phyloP scores from a whole-genome alignment of 2,888 invertebrate species.

The Synanthedon formicaeformis region DNA sequence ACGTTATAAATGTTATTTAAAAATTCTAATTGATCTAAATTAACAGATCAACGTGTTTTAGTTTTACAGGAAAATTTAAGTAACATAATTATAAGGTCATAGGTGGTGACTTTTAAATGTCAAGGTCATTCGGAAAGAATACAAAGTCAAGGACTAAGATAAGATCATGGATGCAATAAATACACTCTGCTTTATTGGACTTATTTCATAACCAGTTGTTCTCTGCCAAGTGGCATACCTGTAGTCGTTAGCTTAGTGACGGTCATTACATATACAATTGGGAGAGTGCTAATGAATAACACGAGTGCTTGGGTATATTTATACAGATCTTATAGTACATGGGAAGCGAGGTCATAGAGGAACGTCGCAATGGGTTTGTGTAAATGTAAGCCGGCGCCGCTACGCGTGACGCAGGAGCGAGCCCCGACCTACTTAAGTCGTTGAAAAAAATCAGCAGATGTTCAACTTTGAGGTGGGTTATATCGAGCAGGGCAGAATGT shows the following conservation, averaged over 20 bases:
- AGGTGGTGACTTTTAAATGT: neutral
- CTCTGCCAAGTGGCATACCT: neutral
- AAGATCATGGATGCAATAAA: neutral
- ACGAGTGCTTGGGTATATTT: no score
- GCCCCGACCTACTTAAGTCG: slow-evolving; percentile 70
- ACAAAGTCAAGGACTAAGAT: neutral
- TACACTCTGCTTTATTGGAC: neutral
- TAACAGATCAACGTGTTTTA: no score
- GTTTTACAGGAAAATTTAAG: no score
- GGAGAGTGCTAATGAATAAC: neutral
- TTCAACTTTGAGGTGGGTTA: slow-evolving; percentile 59
- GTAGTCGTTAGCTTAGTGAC: neutral
- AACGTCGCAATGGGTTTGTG: slow-evolving; percentile 49
- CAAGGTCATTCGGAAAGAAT: neutral
- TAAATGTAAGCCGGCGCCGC: slow-evolving; percentile 52
- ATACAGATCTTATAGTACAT: neutral
- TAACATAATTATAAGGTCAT: no score
- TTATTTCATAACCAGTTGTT: neutral
- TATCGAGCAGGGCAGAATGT: slow-evolving; percentile 61
- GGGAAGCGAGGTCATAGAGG: slow-evolving; percentile 26
- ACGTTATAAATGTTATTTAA: no score
- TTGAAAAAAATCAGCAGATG: slow-evolving; percentile 66
- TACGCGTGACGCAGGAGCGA: slow-evolving; percentile 57
- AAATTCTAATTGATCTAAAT: no score
- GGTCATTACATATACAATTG: neutral